phyloP scores from a whole-genome alignment of 1,140 invertebrate species.

The Cherax destructor region DNA sequence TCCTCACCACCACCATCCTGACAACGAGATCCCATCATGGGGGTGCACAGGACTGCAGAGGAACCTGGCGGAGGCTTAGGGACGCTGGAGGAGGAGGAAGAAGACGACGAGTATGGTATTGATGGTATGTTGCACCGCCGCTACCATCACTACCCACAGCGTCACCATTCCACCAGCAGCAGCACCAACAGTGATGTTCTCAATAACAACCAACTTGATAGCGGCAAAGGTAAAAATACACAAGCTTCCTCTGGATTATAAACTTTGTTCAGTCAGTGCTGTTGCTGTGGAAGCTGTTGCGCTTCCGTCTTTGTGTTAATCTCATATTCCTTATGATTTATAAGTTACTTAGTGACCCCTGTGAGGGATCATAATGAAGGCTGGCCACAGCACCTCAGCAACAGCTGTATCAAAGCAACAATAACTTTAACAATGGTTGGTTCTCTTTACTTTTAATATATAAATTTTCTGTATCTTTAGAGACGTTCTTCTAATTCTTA shows the following conservation, averaged over 20 bases:
- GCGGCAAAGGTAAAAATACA: constrained; percentile 50
- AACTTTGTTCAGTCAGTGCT: constrained; percentile 8
- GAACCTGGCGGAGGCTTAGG: constrained; percentile 51
- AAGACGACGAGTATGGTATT: constrained; percentile 32
- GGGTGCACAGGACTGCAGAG: constrained; percentile 56
- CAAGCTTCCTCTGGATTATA: not conserved
- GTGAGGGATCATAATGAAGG: not conserved
- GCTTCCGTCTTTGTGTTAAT: not conserved
- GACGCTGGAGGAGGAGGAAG: constrained; percentile 48
- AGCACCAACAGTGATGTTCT: constrained; percentile 51
- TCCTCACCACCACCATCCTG: constrained; percentile 48
- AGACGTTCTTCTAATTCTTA: no score
- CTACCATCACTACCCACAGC: constrained; percentile 22
- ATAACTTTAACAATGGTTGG: no score
- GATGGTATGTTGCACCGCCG: not conserved
- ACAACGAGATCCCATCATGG: constrained; percentile 44
- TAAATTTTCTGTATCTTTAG: no score
- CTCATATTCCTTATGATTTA: not conserved
- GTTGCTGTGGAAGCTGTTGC: not conserved
- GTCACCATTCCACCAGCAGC: constrained; percentile 10
- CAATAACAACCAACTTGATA: constrained; percentile 49
- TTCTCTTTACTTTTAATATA: no score
- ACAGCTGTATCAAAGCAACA: not conserved
- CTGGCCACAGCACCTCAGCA: not conserved
- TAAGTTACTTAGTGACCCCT: not conserved